Evolutionary conservation across 2,113 vertebrate species (phyloP).

Genomic region (Scolopax mira): DNA sequence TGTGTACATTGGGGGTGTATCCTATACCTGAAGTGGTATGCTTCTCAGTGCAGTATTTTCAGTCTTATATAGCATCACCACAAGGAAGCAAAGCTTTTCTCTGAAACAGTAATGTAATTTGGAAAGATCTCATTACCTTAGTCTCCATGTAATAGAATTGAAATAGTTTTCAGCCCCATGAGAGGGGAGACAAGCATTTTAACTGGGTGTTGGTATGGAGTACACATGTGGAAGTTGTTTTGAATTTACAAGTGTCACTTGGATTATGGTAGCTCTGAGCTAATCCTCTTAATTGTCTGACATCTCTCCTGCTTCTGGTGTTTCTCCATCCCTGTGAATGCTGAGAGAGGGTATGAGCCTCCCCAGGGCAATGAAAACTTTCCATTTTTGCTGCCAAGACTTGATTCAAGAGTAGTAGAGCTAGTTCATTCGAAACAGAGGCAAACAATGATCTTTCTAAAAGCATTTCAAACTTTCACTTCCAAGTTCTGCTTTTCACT

Average conservation of each 20-base stretch:
- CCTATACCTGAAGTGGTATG: background rate
- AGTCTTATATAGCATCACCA: background rate
- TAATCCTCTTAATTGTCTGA: slow-evolving; percentile 29
- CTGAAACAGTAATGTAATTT: background rate
- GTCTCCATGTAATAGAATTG: background rate
- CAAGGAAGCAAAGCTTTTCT: background rate
- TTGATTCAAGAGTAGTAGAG: slow-evolving; percentile 38
- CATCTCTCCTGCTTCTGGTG: slow-evolving; percentile 36
- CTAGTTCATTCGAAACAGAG: slow-evolving; percentile 58
- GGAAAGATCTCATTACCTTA: background rate
- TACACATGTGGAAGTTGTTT: slow-evolving; percentile 24
- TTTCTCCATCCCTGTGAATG: slow-evolving; percentile 18
- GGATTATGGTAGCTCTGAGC: slow-evolving; percentile 30
- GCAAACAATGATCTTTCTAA: slow-evolving; percentile 50
- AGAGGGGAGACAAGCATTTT: background rate
- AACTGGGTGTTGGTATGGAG: background rate
- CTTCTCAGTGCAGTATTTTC: background rate
- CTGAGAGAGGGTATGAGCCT: background rate
- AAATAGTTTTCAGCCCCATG: background rate
- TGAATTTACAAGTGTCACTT: slow-evolving; percentile 41
- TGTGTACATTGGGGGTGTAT: accelerated
- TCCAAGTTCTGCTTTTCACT: slow-evolving; percentile 39
- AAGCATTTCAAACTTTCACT: slow-evolving; percentile 43
- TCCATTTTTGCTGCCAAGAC: slow-evolving; percentile 67
- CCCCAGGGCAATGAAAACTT: slow-evolving; percentile 64